Base-by-base conservation (phyloP, 2,888 invertebrate genomes). In the Xestia sexstrigata region DNA sequence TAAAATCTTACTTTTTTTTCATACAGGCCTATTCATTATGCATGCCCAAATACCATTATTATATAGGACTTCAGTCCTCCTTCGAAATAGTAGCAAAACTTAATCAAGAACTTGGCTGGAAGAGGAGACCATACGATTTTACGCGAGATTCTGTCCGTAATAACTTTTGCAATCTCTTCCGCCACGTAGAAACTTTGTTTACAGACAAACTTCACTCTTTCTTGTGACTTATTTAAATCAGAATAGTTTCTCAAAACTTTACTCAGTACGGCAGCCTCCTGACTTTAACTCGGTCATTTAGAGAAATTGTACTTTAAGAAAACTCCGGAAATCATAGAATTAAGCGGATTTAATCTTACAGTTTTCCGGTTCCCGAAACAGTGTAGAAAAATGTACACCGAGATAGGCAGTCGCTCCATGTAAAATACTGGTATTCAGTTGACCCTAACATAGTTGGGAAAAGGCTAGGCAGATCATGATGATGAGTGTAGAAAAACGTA, bases 161-260 rank as follows among this genome's bases (percentile, higher is more conserved):
- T 91, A 93, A 93, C 91, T 93, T 93, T 89, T 81, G 88, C 88
- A 90, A 91, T 91, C 89, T 91, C 90, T 89, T 87, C 84, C 83
- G 73, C 70, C 65, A 88, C 83, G 82, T 69, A 83, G 70, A 81
- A 90, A 91, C 88, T 91, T 90, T 84, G 82, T 87, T 88, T 88
- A 88, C 84, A 81, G 75, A 73, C 72, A 66, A 89, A 88, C 85
- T 90, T 86, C 75, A 70, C 67, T 70, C 70, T 79, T 76, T 67
- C 73, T 35, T 76, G 65, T 66, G 69, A 82, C 78, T 60, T 83
- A 65, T 74, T 85, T 49, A 74, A 83, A 82, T 77, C 58, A 67
- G 55, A 67, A 70, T 78, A 78, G 70, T 75, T 68, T 15, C 30
- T 47, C 11, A 47, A 74, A 66, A 70, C 30, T 58, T n/a, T 45